Evolutionary conservation across 2,888 invertebrate species (phyloP), one percentile per base, ranked within the genome.

Genomic region (Hypomecis punctinalis): DNA sequence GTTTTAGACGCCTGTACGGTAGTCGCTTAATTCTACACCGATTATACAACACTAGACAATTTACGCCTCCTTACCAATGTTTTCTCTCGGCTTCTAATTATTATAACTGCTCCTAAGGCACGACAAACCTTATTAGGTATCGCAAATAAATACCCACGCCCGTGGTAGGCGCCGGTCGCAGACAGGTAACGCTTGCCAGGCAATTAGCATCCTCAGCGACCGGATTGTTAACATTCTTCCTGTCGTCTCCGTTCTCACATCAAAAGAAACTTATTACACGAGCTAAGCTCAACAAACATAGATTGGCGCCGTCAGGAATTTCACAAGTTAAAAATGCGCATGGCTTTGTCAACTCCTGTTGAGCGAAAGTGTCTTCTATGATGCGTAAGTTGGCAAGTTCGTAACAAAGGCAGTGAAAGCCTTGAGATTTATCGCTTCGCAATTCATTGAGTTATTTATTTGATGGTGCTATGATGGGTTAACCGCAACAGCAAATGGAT

Each of bases 121-220:
- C 43, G 54, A 35, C 60, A 63, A 51, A 42, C 52, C 42, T 53
- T 55, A 63, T 45, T 51, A 48, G 57, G 48, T 47, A 56, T 64
- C 49, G 46, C 58, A 61, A 65, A 54, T 58, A 76, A 42, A 54
- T 68, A 77, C 75, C 45, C 43, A 63, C 51, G 63, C 23, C 51
- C 73, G 68, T 84, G 73, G 81, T 83, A 80, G 81, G 83, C 69
- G 81, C 76, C 67, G 61, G 69, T 63, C 67, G 64, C 73, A 75
- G 77, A 76, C 80, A 75, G 76, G 81, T 81, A 83, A 81, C 77
- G 82, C 79, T 78, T 82, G 81, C 79, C 71, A 81, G 78, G 82
- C 85, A 87, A 88, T 90, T 89, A 89, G 84, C 85, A 85, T 85
- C 83, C 77, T 77, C 80, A 75, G 76, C 78, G 81, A 86, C 85